phyloP scores from a whole-genome alignment of 2,113 vertebrate species.

The Heterotis niloticus region DNA sequence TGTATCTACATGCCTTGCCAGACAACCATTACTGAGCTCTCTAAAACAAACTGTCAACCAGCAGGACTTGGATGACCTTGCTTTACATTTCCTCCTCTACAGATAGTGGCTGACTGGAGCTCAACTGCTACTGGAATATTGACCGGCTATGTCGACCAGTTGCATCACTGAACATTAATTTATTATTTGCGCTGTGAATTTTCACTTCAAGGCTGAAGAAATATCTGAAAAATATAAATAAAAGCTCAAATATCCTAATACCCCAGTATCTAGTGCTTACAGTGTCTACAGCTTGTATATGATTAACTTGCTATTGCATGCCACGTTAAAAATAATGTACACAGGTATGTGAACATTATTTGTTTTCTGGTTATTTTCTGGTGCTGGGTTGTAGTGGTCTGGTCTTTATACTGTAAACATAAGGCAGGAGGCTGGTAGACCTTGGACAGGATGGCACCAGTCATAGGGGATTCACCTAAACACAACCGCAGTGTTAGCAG shows the following conservation, averaged over 20 bases:
- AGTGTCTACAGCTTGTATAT: no score
- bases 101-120: background rate
- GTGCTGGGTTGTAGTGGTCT: no score
- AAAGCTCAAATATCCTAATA: background rate
- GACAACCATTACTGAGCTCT: background rate
- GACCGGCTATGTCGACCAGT: constrained; percentile 14
- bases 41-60: background rate
- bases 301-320: no score
- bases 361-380: no score
- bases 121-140: constrained; percentile 3
- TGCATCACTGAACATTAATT: constrained; percentile 23
- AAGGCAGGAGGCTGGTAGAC: no score
- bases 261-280: no score
- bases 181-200: constrained; percentile 1
- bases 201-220: constrained; percentile 14
- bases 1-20: background rate
- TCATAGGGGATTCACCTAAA: no score
- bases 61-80: background rate
- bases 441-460: no score
- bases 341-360: no score
- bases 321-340: no score
- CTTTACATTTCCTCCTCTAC: background rate
- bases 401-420: no score
- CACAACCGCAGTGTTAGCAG: no score
- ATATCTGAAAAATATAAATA: background rate